Percentiles rank a stretch among this genome's conserved stretches.
These are phyloP conservation scores for Falco biarmicus DNA, from an alignment of 2,797 vertebrate species.

Conservation along the genomic window DNA sequence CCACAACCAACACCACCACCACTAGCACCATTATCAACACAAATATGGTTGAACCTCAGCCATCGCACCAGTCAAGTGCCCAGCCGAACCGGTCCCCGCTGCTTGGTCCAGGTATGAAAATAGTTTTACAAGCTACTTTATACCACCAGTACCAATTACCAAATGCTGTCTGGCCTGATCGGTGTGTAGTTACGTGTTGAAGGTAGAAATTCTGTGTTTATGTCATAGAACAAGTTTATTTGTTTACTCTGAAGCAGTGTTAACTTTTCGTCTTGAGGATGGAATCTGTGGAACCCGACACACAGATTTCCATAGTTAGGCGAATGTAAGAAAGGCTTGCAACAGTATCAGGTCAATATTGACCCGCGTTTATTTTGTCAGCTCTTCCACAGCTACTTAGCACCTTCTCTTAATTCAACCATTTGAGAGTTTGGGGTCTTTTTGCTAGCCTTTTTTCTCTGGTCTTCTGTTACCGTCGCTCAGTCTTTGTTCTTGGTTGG, in stretches of 20 bases:
- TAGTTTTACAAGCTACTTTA: not conserved
- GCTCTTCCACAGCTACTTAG: not conserved
- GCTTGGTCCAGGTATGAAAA: slow-evolving; percentile 89
- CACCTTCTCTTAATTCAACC: not conserved
- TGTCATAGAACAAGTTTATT: not conserved
- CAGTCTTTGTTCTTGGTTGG: not conserved
- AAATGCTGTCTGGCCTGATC: not conserved
- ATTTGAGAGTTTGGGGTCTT: not conserved
- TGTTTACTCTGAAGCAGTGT: not conserved
- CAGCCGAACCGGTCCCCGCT: slow-evolving; percentile 87
- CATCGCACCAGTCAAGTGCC: slow-evolving; percentile 85
- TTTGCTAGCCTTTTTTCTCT: not conserved
- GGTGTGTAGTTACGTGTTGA: not conserved
- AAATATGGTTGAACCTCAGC: slow-evolving; percentile 82
- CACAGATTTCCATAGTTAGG: fast-evolving
- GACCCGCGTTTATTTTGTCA: not conserved
- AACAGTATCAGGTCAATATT: not conserved
- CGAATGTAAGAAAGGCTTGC: not conserved
- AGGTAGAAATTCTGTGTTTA: not conserved
- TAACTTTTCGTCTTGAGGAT: not conserved
- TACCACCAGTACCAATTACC: fast-evolving
- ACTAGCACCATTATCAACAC: slow-evolving; percentile 80
- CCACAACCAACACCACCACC: slow-evolving; percentile 80
- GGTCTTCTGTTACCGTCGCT: not conserved
- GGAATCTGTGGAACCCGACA: not conserved